A percentile compares a stretch with the other conserved stretches of the same genome.
Conservation (phyloP, 2,888 invertebrate species). For the Chymomyza fuscimana region DNA sequence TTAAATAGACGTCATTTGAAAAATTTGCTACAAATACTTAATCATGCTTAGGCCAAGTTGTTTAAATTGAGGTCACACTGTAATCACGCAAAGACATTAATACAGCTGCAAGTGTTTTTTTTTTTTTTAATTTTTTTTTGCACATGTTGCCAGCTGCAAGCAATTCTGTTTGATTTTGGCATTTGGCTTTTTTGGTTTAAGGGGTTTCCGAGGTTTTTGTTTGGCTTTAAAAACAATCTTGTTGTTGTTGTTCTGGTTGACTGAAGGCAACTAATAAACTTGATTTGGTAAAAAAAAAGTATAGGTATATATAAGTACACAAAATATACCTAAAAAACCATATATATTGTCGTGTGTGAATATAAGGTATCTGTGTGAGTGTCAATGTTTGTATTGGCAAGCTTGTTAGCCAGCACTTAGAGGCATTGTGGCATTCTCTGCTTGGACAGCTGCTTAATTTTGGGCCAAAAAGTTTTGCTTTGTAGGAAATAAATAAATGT, state of each 20-base stretch:
- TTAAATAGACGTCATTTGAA: not conserved
- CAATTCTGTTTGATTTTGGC: not conserved
- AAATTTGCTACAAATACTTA: not conserved
- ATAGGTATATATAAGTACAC: not conserved
- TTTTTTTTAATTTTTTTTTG: not conserved
- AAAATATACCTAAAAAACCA: not conserved
- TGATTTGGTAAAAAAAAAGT: slow-evolving; percentile 16
- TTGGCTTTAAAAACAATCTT: not conserved
- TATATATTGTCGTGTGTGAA: not conserved
- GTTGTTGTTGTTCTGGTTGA: slow-evolving; percentile 12
- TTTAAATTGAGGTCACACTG: not conserved
- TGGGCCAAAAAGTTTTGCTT: slow-evolving; percentile 4
- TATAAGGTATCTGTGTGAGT: not conserved
- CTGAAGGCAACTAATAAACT: slow-evolving; percentile 17
- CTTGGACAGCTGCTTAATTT: slow-evolving; percentile 1
- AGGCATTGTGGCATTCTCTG: not conserved
- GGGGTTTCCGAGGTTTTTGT: not conserved
- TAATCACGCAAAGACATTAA: not conserved
- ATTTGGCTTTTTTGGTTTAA: not conserved
- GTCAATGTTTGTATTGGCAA: slow-evolving; percentile 1
- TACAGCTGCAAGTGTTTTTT: not conserved
- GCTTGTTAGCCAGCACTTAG: not conserved
- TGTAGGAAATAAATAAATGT: not conserved
- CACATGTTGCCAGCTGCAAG: not conserved
- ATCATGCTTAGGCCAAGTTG: not conserved